Percentiles rank a stretch among this genome's conserved stretches.
These are phyloP conservation scores for Eulemur mongoz DNA, from an alignment of 2,797 vertebrate genomes.

Conservation along the genomic window DNA sequence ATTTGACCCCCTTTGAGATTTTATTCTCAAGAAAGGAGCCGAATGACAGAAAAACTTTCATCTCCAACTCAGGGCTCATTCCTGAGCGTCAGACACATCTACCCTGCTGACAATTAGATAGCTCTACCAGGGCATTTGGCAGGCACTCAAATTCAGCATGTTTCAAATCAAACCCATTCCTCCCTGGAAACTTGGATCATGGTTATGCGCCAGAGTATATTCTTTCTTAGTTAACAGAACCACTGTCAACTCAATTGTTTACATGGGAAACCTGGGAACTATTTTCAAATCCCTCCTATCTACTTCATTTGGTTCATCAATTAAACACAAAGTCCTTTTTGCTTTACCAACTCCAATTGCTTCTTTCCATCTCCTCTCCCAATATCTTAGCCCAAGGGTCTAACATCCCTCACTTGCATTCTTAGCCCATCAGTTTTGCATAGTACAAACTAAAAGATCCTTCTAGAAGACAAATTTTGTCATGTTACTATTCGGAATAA, in stretches of 20 bases:
- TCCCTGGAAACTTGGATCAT: not conserved
- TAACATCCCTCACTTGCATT: not conserved
- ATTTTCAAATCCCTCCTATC: not conserved
- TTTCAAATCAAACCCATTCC: constrained; percentile 25
- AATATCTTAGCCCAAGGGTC: not conserved
- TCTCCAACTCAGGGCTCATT: not conserved
- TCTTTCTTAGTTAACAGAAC: not conserved
- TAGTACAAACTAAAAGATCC: not conserved
- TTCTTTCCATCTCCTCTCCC: not conserved
- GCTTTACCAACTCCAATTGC: not conserved
- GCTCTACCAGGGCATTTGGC: not conserved
- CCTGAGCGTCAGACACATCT: not conserved
- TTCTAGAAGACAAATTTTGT: not conserved
- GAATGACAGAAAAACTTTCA: not conserved
- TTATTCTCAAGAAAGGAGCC: not conserved
- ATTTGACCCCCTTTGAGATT: not conserved
- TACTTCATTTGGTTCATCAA: not conserved
- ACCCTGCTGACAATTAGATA: not conserved
- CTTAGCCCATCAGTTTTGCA: not conserved
- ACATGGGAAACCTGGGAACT: not conserved
- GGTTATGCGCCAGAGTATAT: not conserved
- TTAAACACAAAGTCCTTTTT: not conserved
- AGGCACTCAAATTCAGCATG: not conserved
- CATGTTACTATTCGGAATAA: not conserved
- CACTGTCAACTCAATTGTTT: not conserved